phyloP scores from a whole-genome alignment of 2,797 vertebrate genomes.

The Mallotus villosus region DNA sequence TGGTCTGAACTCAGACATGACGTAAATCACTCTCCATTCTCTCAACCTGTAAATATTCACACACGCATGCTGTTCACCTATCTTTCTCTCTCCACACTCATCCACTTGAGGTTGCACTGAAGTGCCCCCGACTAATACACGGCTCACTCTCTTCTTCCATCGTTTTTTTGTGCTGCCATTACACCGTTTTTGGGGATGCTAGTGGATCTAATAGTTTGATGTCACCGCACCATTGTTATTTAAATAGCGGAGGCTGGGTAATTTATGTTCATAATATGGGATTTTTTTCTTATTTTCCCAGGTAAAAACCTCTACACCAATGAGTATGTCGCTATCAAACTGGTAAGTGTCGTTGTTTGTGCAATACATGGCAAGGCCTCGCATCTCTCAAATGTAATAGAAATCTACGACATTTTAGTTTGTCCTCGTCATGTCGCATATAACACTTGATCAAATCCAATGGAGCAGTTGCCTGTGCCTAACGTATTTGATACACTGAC shows the following conservation, averaged over 20 bases:
- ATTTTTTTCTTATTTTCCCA: constrained; percentile 53
- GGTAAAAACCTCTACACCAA: constrained; percentile 99
- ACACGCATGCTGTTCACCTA: background rate
- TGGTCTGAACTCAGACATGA: background rate
- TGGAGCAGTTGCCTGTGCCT: background rate
- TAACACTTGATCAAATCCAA: background rate
- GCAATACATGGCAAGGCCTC: background rate
- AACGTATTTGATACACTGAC: background rate
- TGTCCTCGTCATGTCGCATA: background rate
- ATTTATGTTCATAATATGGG: background rate
- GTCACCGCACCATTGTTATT: background rate
- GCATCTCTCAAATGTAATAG: background rate
- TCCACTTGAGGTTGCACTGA: background rate
- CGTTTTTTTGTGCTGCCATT: background rate
- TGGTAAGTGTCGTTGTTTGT: constrained; percentile 80
- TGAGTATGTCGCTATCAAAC: constrained; percentile 99
- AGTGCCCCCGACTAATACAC: background rate
- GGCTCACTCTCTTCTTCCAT: constrained; percentile 1
- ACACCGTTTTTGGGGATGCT: background rate
- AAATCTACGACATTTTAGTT: background rate
- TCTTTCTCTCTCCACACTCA: background rate
- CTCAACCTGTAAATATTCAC: background rate
- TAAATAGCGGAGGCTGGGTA: background rate
- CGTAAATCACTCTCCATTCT: background rate
- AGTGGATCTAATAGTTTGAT: background rate